Base-by-base conservation (phyloP, 2,113 vertebrate genomes). In the Talpa occidentalis region DNA sequence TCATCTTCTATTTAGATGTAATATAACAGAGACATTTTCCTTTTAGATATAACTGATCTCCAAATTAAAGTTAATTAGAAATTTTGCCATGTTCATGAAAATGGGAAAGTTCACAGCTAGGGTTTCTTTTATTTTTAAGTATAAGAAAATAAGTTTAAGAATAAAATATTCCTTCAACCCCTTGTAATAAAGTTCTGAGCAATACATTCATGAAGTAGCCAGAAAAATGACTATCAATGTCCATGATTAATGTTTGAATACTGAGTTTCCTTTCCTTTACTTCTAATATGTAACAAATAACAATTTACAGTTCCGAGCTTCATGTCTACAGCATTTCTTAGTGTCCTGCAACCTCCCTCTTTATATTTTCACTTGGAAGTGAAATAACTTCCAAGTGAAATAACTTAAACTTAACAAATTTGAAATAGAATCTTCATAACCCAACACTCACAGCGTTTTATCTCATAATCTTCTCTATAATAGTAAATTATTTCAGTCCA, bases 1-100 rank as follows among this genome's bases (percentile, higher is more conserved):
- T 93, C 91, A 91, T 93, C 84, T 95, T 10, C 21, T 89, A 59
- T 59, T 21, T 72, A 73, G 5, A 89, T 80, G 10, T 40, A 73
- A 17, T 10, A 47, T 40, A 73, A 52, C 40, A 81, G 21, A 76
- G 22, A 66, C 67, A 84, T 42, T 87, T 88, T 42, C 22, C 24
- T 44, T 67, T 80, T 49, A 81, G 8, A 74, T 84, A 73, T 16
- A 79, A 69, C n/a, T 60, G 1, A 2, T 72, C 10, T 88, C 64
- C 19, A 79, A 42, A 54, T 52, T 5, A 83, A 81, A 47, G 8
- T 80, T 78, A 89, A 74, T 84, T 92, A 76, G 16, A 94, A 88
- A 81, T 82, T 69, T 81, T 2, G 79, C 17, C 21, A 74, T 88
- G 26, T 94, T 95, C 40, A 44, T 62, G 88, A 73, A 95, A 49